Evolutionary conservation across 2,888 invertebrate species (phyloP).

Genomic region (Morpho deidamia): DNA sequence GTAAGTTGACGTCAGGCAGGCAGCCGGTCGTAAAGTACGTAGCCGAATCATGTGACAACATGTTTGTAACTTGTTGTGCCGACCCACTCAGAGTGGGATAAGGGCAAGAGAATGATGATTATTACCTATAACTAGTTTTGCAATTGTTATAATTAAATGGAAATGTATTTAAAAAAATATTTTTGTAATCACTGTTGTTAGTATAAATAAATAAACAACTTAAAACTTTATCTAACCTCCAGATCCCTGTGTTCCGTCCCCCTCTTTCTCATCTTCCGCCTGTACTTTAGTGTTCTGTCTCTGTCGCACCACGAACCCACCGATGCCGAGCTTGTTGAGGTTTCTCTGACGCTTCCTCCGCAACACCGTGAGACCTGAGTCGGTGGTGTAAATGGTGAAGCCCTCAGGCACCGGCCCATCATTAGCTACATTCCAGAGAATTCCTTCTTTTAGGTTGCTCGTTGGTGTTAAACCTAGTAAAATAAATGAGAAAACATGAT

Average conservation of each 20-base stretch:
- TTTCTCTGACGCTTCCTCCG: conserved; percentile 92
- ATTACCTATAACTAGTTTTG: too few relatives aligned
- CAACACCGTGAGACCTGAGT: conserved; percentile 88
- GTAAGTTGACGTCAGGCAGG: too few relatives aligned
- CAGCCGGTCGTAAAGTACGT: too few relatives aligned
- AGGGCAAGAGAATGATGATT: too few relatives aligned
- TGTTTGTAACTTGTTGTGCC: too few relatives aligned
- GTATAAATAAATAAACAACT: background rate
- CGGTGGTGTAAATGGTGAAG: conserved; percentile 87
- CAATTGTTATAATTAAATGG: too few relatives aligned
- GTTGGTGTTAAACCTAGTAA: background rate
- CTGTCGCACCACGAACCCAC: conserved; percentile 91
- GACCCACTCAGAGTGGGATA: too few relatives aligned
- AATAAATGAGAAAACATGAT: background rate
- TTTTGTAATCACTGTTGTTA: too few relatives aligned
- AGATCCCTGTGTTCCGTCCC: conserved; percentile 52
- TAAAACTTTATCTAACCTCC: conserved; percentile 35
- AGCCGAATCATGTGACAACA: too few relatives aligned
- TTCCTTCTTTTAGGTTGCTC: conserved; percentile 86
- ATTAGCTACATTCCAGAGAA: conserved; percentile 86
- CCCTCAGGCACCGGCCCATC: conserved; percentile 91
- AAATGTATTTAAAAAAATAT: too few relatives aligned
- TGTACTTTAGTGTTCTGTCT: conserved; percentile 68
- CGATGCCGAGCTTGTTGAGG: conserved; percentile 91
- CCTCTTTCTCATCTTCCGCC: conserved; percentile 57